Conservation (phyloP, 2,888 invertebrate genomes). For the Cataglyphis altisquamis region DNA sequence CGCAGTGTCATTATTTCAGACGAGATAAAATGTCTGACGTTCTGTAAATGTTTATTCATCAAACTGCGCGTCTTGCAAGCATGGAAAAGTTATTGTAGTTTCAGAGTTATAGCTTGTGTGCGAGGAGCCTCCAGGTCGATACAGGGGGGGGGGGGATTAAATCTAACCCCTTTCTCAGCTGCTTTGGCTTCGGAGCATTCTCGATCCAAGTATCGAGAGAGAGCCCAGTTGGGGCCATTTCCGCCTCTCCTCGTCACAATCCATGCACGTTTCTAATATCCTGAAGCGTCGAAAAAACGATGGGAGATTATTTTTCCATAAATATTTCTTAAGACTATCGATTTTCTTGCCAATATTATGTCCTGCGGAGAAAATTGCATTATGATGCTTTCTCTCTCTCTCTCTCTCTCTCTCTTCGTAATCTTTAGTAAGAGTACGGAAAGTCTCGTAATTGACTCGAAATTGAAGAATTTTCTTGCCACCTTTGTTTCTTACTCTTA, state of each 20-base stretch:
- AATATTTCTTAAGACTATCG: slow-evolving; percentile 30
- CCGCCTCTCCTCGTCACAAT: slow-evolving; percentile 76
- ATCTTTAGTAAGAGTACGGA: neutral
- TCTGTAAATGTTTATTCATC: slow-evolving; percentile 36
- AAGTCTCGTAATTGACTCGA: slow-evolving; percentile 8
- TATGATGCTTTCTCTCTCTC: neutral
- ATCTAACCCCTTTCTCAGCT: slow-evolving; percentile 28
- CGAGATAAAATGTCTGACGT: slow-evolving; percentile 1
- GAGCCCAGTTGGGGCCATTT: slow-evolving; percentile 65
- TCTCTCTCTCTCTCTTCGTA: neutral
- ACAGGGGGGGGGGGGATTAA: neutral
- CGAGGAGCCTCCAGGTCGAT: neutral
- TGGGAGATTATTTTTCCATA: slow-evolving; percentile 1
- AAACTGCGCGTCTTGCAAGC: neutral
- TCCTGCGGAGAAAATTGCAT: slow-evolving; percentile 17
- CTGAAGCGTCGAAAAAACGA: slow-evolving; percentile 61
- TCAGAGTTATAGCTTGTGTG: slow-evolving; percentile 8
- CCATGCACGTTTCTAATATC: slow-evolving; percentile 83
- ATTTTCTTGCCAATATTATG: slow-evolving; percentile 1
- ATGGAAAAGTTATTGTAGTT: slow-evolving; percentile 19
- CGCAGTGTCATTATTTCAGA: neutral
- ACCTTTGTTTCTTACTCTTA: neutral
- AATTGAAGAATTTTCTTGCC: slow-evolving; percentile 21
- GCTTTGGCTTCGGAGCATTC: slow-evolving; percentile 35
- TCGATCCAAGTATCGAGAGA: slow-evolving; percentile 55